Evolutionary conservation across 2,113 vertebrate genomes (phyloP), one percentile per base, ranked within the genome.

Genomic region (Pagrus major): DNA sequence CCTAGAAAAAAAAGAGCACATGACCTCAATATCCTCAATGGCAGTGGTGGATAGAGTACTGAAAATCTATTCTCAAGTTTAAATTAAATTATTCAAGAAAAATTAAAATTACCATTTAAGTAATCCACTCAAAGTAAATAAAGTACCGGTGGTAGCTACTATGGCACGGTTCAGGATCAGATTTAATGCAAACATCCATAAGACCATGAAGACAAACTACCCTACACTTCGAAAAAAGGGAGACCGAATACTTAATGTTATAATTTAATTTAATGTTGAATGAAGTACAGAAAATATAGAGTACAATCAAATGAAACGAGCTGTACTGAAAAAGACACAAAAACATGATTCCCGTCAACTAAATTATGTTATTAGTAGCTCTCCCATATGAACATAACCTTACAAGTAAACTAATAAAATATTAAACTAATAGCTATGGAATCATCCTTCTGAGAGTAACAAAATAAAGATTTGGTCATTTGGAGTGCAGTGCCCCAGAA

Each of bases 221-320:
- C 20, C 29, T 8, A 23, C 25, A 29, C 16, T 25, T 42, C 12
- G 10, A 10, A 67, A 44, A 83, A 81, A 69, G 6, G 8, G 73
- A 7, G 6, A 73, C 18, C n/a, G 6, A 51, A 7, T 12, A 2
- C 54, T 74, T 67, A 35, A 78, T 85, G 84, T 85, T 84, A 87
- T 79, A 95, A 95, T 96, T 96, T 96, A 96, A 96, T 96, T 94
- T 96, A 96, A 93, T 94, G 94, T 96, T 94, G 95, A 96, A 96
- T 96, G 93, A 96, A 94, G 94, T 95, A 95, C 96, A 96, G 96
- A 97, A 97, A 96, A 96, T 94, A 96, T 95, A 96, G 93, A 96
- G 94, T 95, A 96, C 95, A 97, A 96, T 96, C 91, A 94, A 96
- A 96, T 95, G 90, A 95, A 96, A 93, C 8, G 3, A 81, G 52